Evolutionary conservation across 2,797 vertebrate genomes (phyloP), one percentile per base, ranked within the genome.

Genomic region (Peromyscus nudipes): DNA sequence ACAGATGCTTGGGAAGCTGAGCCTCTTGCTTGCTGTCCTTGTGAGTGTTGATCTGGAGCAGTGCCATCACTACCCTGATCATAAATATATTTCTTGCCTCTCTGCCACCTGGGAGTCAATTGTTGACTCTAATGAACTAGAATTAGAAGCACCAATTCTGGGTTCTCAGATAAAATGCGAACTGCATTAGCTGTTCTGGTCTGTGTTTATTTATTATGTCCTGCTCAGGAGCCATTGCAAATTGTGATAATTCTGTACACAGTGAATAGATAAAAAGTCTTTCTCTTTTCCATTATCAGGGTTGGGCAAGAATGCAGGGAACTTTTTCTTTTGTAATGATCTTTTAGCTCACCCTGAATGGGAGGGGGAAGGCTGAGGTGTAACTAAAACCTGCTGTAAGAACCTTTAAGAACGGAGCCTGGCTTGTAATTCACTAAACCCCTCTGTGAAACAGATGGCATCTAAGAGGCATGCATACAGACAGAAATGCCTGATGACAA

Each of bases 271-370:
- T 25, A 0, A n/a, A 77, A 82, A n/a, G 94, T 85, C 95, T 75
- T 67, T 98, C 79, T 87, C 94, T 71, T 64, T 98, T 76, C 91
- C 40, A 87, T 93, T 98, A 86, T 62, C 76, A 89, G 89, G 49
- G 40, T 94, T 90, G 93, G 93, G 46, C 75, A 81, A 89, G 71
- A 95, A 21, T 87, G 27, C 83, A 93, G 82, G 83, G 87, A 93
- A 95, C 46, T 67, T 91, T 91, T n/a, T 95, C 73, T 89, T 67
- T 88, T 83, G 0, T 86, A 87, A 89, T 94, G 81, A 97, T 89
- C 73, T 75, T 55, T 96, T 92, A 94, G 88, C 92, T 96, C 64
- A 85, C 60, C 76, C 77, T 86, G 31, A 11, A 19, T 64, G 57
- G 67, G 34, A 82, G 19, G 9, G 55, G 17, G 21, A 75, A 37